These are phyloP conservation scores for Heliconius eleuchia DNA, from an alignment of 1,140 invertebrate species.

Conservation along the genomic window DNA sequence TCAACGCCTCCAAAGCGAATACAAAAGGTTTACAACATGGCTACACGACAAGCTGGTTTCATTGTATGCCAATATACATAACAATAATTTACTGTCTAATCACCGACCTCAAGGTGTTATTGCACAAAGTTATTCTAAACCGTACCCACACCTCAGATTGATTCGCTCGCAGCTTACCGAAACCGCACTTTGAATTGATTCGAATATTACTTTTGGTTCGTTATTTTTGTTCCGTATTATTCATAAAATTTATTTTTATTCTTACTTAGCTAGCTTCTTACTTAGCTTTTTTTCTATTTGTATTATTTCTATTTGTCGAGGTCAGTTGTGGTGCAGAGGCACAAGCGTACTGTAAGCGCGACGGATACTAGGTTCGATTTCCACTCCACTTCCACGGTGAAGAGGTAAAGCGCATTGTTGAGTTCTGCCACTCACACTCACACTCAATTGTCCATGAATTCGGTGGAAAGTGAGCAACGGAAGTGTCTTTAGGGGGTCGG, in stretches of 20 bases:
- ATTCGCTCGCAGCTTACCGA: conserved; percentile 23
- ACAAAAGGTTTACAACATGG: conserved; percentile 46
- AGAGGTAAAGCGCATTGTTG: too few relatives aligned
- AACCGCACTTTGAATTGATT: conserved; percentile 20
- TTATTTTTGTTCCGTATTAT: not conserved
- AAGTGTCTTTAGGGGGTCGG: too few relatives aligned
- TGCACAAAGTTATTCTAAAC: conserved; percentile 61
- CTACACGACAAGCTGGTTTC: conserved; percentile 45
- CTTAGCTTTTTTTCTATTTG: not conserved
- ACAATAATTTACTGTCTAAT: conserved; percentile 42
- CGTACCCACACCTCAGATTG: conserved; percentile 40
- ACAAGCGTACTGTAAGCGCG: too few relatives aligned
- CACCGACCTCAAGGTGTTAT: conserved; percentile 57
- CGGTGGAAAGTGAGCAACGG: too few relatives aligned
- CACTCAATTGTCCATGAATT: too few relatives aligned
- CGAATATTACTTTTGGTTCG: not conserved
- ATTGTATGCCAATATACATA: conserved; percentile 44
- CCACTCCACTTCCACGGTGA: too few relatives aligned
- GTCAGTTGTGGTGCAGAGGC: too few relatives aligned
- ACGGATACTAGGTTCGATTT: too few relatives aligned
- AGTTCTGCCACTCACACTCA: too few relatives aligned
- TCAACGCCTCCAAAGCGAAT: conserved; percentile 37
- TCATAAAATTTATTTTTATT: not conserved
- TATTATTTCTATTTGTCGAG: too few relatives aligned
- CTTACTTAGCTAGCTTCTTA: too few relatives aligned